A percentile compares a stretch with the other conserved stretches of the same genome.
Evolutionary conservation across 2,113 vertebrate genomes (phyloP).

Genomic region (Hypanus sabinus): DNA sequence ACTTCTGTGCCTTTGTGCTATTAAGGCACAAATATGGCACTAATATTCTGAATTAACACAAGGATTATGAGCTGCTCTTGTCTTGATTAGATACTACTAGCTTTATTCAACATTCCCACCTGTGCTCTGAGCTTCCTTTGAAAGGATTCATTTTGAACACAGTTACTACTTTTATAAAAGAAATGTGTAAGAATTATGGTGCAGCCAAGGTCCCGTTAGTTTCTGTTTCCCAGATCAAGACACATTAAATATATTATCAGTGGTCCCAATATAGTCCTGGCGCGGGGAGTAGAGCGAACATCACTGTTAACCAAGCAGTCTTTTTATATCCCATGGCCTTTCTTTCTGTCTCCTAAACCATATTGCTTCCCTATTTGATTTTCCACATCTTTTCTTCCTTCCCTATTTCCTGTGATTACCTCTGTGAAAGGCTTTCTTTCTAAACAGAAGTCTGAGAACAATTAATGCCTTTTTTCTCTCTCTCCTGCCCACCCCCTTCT

Average conservation of each 20-base stretch:
- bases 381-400: neutral
- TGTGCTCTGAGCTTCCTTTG: neutral
- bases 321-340: neutral
- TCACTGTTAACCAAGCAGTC: neutral
- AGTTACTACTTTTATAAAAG: neutral
- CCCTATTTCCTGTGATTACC: conserved; percentile 11
- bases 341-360: neutral
- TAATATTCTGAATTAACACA: neutral
- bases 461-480: conserved; percentile 43
- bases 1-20: neutral
- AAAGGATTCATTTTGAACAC: neutral
- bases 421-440: conserved; percentile 23
- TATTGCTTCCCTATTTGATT: conserved; percentile 5
- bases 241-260: neutral
- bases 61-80: neutral
- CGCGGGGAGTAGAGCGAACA: neutral
- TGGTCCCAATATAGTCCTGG: neutral
- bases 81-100: neutral
- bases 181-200: neutral
- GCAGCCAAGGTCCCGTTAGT: neutral
- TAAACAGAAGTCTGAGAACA: conserved; percentile 44
- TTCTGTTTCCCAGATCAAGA: neutral
- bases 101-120: neutral
- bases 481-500: neutral
- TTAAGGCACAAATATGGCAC: neutral